Evolutionary conservation across 2,888 invertebrate species (phyloP).

Genomic region (Dendrolimus houi): DNA sequence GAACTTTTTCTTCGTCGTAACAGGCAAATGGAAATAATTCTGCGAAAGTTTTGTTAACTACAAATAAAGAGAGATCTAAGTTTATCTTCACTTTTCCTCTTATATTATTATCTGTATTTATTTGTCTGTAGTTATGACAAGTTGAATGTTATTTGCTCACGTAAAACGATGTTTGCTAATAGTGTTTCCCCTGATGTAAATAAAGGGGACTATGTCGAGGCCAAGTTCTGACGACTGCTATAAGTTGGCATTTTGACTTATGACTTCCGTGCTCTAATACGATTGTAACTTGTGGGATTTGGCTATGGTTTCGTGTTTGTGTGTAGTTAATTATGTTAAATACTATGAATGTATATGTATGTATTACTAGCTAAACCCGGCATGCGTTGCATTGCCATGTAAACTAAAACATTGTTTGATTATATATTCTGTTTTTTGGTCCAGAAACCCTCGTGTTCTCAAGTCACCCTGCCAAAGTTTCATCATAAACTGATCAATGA

Average conservation of each 20-base stretch:
- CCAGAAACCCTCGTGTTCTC: too few relatives aligned
- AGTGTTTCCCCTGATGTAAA: constrained; percentile 4
- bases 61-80: constrained; percentile 28
- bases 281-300: not conserved
- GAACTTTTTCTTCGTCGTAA: constrained; percentile 26
- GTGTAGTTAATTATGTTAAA: not conserved
- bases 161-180: constrained; percentile 9
- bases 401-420: too few relatives aligned
- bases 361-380: not conserved
- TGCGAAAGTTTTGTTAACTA: constrained; percentile 31
- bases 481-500: too few relatives aligned
- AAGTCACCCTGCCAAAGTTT: too few relatives aligned
- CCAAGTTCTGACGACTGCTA: not conserved
- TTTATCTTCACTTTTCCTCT: constrained; percentile 15
- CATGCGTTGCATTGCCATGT: too few relatives aligned
- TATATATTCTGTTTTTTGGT: too few relatives aligned
- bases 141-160: constrained; percentile 15
- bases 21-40: constrained; percentile 37
- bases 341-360: not conserved
- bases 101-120: constrained; percentile 19
- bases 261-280: not conserved
- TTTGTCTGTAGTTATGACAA: constrained; percentile 22
- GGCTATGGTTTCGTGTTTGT: not conserved
- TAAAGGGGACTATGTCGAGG: not conserved
- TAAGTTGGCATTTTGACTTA: not conserved